Evolutionary conservation across 2,888 invertebrate genomes (phyloP).

Genomic region (Ernsta delagoae): DNA sequence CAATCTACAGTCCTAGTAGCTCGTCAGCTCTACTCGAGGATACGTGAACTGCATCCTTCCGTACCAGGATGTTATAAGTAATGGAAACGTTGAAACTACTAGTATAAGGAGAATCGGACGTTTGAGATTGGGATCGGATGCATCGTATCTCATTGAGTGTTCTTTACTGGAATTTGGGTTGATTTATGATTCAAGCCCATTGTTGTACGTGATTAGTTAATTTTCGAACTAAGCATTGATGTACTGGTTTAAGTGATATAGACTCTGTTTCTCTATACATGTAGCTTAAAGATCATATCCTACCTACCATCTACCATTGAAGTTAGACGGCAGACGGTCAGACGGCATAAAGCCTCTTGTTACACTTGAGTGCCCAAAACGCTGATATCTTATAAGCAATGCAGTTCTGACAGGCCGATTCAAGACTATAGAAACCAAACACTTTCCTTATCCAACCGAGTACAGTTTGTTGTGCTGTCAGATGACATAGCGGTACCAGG

Average conservation of each 20-base stretch:
- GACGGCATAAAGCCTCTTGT: background rate
- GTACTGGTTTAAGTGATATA: background rate
- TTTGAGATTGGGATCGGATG: conserved; percentile 1
- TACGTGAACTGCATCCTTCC: background rate
- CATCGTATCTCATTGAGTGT: background rate
- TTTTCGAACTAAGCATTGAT: background rate
- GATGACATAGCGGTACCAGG: conserved; percentile 47
- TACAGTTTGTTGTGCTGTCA: conserved; percentile 34
- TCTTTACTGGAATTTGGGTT: background rate
- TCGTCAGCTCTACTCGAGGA: background rate
- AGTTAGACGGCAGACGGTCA: no score
- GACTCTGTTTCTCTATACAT: background rate
- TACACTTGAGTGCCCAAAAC: background rate
- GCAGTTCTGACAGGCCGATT: background rate
- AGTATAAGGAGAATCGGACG: background rate
- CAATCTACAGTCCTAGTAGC: no score
- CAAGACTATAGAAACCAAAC: background rate
- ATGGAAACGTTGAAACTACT: background rate
- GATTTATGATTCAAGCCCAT: background rate
- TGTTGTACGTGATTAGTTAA: background rate
- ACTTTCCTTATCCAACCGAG: no score
- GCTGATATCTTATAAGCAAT: background rate
- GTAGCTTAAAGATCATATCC: no score
- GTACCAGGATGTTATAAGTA: background rate
- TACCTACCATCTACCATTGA: no score